These are phyloP conservation scores for Pluvialis apricaria DNA, from an alignment of 2,113 vertebrate genomes.

Conservation along the genomic window DNA sequence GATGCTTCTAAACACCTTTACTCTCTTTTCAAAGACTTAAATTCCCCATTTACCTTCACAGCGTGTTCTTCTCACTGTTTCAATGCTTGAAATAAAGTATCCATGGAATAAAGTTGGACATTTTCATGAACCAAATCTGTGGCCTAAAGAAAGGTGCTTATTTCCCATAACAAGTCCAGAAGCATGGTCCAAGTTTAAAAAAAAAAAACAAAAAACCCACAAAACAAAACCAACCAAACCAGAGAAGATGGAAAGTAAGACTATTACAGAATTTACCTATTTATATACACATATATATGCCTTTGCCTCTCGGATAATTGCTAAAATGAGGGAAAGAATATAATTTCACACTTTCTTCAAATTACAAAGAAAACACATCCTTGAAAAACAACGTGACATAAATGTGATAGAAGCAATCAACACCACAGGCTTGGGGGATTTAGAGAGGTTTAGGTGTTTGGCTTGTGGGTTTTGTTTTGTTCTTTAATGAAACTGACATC, in stretches of 20 bases:
- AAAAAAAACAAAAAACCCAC: not conserved
- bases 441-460: not conserved
- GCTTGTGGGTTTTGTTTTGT: not conserved
- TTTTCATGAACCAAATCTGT: not conserved
- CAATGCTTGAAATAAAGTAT: not conserved
- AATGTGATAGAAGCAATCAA: constrained; percentile 13
- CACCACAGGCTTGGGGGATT: not conserved
- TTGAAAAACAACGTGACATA: not conserved
- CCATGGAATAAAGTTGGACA: not conserved
- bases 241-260: not conserved
- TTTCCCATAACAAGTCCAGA: not conserved
- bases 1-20: not conserved
- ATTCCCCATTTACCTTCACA: not conserved
- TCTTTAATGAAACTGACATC: not conserved
- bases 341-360: not conserved
- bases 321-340: not conserved
- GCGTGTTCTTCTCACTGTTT: accelerated
- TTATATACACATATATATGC: not conserved
- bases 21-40: not conserved
- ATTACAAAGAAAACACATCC: not conserved
- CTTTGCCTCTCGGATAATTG: not conserved
- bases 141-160: not conserved
- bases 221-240: not conserved
- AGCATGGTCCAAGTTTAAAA: not conserved
- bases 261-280: not conserved